Conservation (phyloP, 1,140 invertebrate genomes). For the Lordiphosa stackelbergi region DNA sequence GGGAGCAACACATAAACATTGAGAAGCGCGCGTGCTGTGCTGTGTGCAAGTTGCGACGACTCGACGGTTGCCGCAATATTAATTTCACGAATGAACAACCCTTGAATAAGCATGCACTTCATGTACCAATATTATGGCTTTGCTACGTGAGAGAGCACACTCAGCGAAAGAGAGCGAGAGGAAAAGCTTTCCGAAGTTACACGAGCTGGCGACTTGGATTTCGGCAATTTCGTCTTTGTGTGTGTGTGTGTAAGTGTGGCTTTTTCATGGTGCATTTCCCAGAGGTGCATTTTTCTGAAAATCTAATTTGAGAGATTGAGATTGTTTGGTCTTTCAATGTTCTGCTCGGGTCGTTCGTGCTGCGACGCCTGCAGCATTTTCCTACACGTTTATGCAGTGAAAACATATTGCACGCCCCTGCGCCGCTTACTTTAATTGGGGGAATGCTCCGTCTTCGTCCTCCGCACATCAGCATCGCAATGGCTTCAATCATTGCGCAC, state of each 20-base stretch:
- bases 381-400: constrained; percentile 41
- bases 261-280: constrained; percentile 76
- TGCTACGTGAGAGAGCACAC: constrained; percentile 39
- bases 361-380: constrained; percentile 63
- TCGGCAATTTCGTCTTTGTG: constrained; percentile 8
- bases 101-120: constrained; percentile 74
- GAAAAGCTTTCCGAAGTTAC: constrained; percentile 3
- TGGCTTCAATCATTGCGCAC: constrained; percentile 70
- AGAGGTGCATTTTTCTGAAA: constrained; percentile 77
- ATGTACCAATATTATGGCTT: constrained; percentile 64
- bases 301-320: constrained; percentile 77
- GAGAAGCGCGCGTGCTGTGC: constrained; percentile 58
- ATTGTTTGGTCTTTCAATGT: constrained; percentile 76
- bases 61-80: constrained; percentile 66
- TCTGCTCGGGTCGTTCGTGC: constrained; percentile 56
- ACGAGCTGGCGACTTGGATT: background rate
- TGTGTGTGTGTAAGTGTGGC: constrained; percentile 39
- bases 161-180: constrained; percentile 12
- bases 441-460: constrained; percentile 33
- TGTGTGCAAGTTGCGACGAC: constrained; percentile 8
- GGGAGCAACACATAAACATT: constrained; percentile 64
- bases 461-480: constrained; percentile 53
- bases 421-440: constrained; percentile 69
- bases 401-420: constrained; percentile 41
- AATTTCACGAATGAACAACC: constrained; percentile 76